These are phyloP conservation scores for Rousettus leschenaultii DNA, from an alignment of 2,113 vertebrate species.

Conservation along the genomic window DNA sequence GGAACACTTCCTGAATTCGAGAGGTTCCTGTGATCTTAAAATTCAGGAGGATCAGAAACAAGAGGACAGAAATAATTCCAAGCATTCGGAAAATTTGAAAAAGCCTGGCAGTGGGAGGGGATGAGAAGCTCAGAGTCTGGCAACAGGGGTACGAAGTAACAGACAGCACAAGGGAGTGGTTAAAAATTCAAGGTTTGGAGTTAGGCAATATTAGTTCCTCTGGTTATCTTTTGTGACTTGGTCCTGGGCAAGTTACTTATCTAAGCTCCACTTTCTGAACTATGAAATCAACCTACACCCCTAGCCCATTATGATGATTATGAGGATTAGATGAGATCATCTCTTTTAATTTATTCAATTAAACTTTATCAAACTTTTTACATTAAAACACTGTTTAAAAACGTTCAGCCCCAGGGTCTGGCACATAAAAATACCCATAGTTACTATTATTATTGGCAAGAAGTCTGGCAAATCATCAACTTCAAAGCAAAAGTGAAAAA, in stretches of 20 bases:
- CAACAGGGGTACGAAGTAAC: not conserved
- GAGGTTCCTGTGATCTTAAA: conserved; percentile 54
- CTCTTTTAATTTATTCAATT: not conserved
- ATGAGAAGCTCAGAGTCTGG: not conserved
- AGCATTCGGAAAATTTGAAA: conserved; percentile 53
- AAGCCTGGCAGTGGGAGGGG: conserved; percentile 14
- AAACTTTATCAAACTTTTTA: not conserved
- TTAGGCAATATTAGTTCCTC: not conserved
- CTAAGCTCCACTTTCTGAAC: not conserved
- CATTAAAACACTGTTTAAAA: not conserved
- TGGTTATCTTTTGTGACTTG: not conserved
- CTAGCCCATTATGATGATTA: not conserved
- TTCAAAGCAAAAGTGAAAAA: not conserved
- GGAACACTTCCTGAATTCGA: conserved; percentile 28
- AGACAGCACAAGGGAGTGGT: not conserved
- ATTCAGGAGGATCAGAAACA: conserved; percentile 53
- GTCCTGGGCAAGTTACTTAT: not conserved
- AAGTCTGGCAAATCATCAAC: not conserved
- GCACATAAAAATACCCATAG: not conserved
- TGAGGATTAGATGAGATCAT: not conserved
- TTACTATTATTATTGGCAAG: not conserved
- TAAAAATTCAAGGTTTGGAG: not conserved
- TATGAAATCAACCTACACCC: not conserved
- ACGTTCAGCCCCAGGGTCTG: not conserved
- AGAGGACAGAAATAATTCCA: conserved; percentile 59